These are phyloP conservation scores for Colletes latitarsis DNA, from an alignment of 1,140 invertebrate genomes.

Conservation along the genomic window DNA sequence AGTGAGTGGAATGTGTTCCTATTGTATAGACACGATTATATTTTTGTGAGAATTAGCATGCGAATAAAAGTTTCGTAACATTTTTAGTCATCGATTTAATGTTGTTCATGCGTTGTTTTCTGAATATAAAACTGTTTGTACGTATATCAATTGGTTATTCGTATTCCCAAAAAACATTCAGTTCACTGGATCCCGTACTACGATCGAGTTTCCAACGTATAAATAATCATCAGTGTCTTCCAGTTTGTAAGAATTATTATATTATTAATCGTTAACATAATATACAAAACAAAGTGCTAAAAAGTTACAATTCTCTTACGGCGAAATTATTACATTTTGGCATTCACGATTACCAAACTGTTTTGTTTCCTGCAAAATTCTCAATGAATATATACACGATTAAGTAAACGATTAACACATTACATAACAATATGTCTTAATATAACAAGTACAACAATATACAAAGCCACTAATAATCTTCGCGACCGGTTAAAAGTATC, in stretches of 20 bases:
- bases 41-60: constrained; percentile 48
- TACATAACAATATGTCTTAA: constrained; percentile 54
- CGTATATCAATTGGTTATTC: neutral
- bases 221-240: neutral
- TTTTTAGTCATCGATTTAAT: constrained; percentile 20
- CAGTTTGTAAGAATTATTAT: constrained; percentile 45
- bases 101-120: constrained; percentile 1
- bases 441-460: constrained; percentile 60
- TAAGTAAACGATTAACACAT: constrained; percentile 61
- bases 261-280: constrained; percentile 61
- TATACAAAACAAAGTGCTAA: constrained; percentile 59
- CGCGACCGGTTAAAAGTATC: constrained; percentile 36
- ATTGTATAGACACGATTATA: constrained; percentile 55
- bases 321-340: constrained; percentile 46
- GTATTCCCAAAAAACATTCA: no score
- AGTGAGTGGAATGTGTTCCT: constrained; percentile 48
- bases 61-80: constrained; percentile 23
- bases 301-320: constrained; percentile 43
- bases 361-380: constrained; percentile 35
- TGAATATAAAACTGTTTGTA: constrained; percentile 21
- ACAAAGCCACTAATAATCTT: constrained; percentile 50
- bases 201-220: neutral
- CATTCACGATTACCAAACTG: constrained; percentile 45
- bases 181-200: no score
- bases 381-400: constrained; percentile 64